Evolutionary conservation across 2,113 vertebrate genomes (phyloP), one percentile per base, ranked within the genome.

Genomic region (Neolamprologus falcicula): DNA sequence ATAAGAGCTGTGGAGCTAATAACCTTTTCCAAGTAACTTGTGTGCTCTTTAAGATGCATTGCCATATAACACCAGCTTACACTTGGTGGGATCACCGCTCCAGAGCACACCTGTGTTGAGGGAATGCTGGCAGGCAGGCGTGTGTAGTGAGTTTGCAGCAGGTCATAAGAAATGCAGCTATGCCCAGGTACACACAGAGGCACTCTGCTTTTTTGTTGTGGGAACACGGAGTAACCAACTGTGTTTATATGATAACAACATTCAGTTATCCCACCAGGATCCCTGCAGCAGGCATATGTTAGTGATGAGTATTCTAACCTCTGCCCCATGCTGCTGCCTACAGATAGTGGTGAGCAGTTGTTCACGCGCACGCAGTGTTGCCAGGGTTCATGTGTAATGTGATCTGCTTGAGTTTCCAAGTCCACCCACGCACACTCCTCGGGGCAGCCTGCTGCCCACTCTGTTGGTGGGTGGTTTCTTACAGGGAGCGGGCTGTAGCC

Each of bases 381-480:
- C 93, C 94, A 95, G 92, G 95, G 95, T 95, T 96, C 95, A 96
- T 91, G 94, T 95, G 96, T 96, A 96, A 95, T 96, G 94, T 94
- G 94, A 96, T 96, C 95, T 92, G 93, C 95, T 95, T 90, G 93
- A 96, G 94, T 96, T 94, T 95, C 94, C 94, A 95, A 95, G 92
- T 94, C 94, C 92, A 82, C 95, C 95, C 92, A 96, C 96, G 86
- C 94, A 92, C 94, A 93, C 94, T 95, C 94, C 94, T 96, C 83
- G 94, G 95, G 94, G 95, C 96, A 94, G 90, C 95, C 94, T 95
- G 92, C 95, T 96, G 93, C 96, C 96, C 96, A 96, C 95, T 95
- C 95, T 93, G 93, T 91, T 88, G 91, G 95, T 96, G 95, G 96
- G 95, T 94, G 95, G 94, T 94, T 96, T 95, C 94, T 94, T 94